Evolutionary conservation across 2,888 invertebrate genomes (phyloP), one percentile per base, ranked within the genome.

Genomic region (Netelia virgata): DNA sequence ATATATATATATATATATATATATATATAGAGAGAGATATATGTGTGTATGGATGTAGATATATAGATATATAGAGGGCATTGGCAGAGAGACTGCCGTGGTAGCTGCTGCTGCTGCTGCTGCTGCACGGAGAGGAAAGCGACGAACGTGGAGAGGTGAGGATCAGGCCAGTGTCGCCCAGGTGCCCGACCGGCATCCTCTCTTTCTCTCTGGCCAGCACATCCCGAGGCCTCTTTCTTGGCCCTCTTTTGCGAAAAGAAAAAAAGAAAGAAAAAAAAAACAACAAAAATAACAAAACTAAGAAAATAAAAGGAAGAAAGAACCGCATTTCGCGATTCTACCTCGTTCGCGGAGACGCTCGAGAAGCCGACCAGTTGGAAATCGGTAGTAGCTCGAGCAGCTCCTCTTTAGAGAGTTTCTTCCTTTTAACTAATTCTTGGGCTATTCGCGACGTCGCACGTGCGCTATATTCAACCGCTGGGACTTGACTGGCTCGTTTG

Each of bases 131-230:
- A 82, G 83, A 86, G 80, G 79, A 78, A 41, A 83, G 78, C 75
- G 70, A 84, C 84, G 83, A 74, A 81, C 82, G 80, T 64, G 82
- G 74, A 80, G 82, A 84, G 82, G 86, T 79, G 83, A 84, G 76
- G 84, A 86, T 81, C 79, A 83, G 85, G 82, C 83, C 87, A 89
- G 89, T 91, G 90, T 91, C 90, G 90, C 88, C 89, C 91, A 90
- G 90, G 90, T 91, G 90, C 89, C 82, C 84, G 84, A 87, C 83
- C 83, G 84, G 86, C 79, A 82, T 82, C 85, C 84, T 83, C 84
- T 82, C 66, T 61, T 64, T 75, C 80, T 74, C 80, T 76, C 83
- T 68, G 64, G 75, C 78, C 72, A 80, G 83, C 74, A 81, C 84
- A 82, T 53, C 80, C 59, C 74, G 57, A 14, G 64, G 41, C 10